Conservation (phyloP, 2,113 vertebrate species). For the Lota lota region DNA sequence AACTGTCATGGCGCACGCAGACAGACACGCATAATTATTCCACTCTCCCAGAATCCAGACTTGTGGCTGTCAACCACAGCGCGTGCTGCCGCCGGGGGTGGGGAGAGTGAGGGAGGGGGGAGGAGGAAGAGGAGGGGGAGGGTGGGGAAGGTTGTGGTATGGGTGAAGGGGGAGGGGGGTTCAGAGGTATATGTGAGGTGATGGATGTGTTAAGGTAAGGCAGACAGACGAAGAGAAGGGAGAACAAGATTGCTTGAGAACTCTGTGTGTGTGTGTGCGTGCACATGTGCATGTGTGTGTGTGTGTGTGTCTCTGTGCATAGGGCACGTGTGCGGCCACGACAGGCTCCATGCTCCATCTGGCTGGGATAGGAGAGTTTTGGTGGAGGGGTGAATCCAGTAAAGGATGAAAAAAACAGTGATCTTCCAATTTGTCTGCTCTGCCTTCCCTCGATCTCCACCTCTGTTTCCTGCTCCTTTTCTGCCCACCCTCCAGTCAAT, state of each 20-base stretch:
- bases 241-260: neutral
- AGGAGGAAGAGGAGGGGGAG: slow-evolving; percentile 20
- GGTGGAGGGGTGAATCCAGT: slow-evolving; percentile 51
- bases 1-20: slow-evolving; percentile 65
- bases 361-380: slow-evolving; percentile 48
- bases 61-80: slow-evolving; percentile 66
- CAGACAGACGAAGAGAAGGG: neutral
- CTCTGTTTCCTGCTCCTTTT: slow-evolving; percentile 49
- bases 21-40: slow-evolving; percentile 74
- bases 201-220: neutral
- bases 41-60: slow-evolving; percentile 64
- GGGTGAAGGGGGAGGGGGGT: slow-evolving; percentile 4
- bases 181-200: neutral
- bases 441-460: slow-evolving; percentile 38
- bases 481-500: slow-evolving; percentile 57
- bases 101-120: slow-evolving; percentile 8
- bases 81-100: slow-evolving; percentile 37
- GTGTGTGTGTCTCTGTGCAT: neutral
- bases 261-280: slow-evolving; percentile 1
- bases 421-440: slow-evolving; percentile 68
- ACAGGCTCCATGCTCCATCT: slow-evolving; percentile 18
- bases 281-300: neutral
- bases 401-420: slow-evolving; percentile 46
- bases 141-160: slow-evolving; percentile 1
- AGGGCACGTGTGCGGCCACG: neutral